Conservation (phyloP, 2,797 vertebrate genomes). For the Rallus crepitans region DNA sequence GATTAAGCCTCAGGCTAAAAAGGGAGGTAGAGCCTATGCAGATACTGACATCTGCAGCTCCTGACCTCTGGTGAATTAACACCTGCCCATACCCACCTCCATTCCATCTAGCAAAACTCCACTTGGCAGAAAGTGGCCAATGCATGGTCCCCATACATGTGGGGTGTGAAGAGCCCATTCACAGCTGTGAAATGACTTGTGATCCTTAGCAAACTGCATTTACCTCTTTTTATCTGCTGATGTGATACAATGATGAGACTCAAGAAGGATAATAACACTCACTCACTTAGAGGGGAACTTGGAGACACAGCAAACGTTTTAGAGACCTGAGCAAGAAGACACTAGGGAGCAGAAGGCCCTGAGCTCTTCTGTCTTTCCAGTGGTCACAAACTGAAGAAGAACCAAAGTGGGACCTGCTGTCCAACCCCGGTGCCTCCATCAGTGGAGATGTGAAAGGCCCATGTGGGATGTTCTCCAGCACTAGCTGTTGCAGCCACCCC, state of each 20-base stretch:
- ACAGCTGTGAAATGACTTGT: not conserved
- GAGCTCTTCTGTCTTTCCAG: not conserved
- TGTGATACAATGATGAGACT: not conserved
- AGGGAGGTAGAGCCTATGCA: not conserved
- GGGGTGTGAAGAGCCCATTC: not conserved
- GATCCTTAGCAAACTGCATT: not conserved
- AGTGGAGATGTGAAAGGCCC: not conserved
- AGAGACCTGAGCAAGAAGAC: not conserved
- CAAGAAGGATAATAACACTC: not conserved
- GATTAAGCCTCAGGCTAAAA: not conserved
- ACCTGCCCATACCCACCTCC: not conserved
- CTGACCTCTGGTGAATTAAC: not conserved
- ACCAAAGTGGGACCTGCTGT: not conserved
- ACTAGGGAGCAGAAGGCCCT: not conserved
- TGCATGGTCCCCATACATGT: rapidly evolving
- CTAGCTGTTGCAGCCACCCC: not conserved
- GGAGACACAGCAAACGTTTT: not conserved
- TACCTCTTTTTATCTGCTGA: not conserved
- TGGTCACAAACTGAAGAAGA: not conserved
- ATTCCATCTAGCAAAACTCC: not conserved
- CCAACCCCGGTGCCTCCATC: not conserved
- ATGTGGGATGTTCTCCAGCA: not conserved
- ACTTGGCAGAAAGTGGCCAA: not conserved
- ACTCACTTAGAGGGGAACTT: not conserved
- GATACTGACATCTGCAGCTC: not conserved